Percentiles rank a stretch among this genome's conserved stretches.
Conservation (phyloP, 1,140 invertebrate species). For the Phthorimaea operculella region DNA sequence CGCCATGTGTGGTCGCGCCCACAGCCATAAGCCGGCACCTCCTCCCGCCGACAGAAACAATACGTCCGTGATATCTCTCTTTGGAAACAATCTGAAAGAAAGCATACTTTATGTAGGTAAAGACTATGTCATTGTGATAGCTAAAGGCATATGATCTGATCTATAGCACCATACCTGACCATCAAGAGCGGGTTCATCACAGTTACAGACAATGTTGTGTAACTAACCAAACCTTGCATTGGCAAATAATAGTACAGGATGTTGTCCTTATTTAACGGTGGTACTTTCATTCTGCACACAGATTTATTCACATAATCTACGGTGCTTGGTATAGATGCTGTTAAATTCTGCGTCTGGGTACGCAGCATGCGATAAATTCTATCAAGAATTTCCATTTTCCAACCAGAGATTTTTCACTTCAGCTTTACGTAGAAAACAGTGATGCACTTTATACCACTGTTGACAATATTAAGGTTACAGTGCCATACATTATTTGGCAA, state of each 20-base stretch:
- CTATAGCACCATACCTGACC: slow-evolving; percentile 41
- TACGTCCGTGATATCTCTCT: slow-evolving; percentile 58
- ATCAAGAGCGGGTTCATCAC: slow-evolving; percentile 64
- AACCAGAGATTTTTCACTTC: not conserved
- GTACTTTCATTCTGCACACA: slow-evolving; percentile 47
- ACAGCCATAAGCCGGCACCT: slow-evolving; percentile 61
- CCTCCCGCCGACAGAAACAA: slow-evolving; percentile 57
- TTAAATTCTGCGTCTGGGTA: slow-evolving; percentile 34
- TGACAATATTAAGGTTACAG: slow-evolving; percentile 32
- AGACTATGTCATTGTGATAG: not conserved
- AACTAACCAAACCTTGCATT: slow-evolving; percentile 61
- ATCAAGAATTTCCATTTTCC: slow-evolving; percentile 55
- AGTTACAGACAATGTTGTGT: slow-evolving; percentile 63
- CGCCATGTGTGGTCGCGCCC: slow-evolving; percentile 61
- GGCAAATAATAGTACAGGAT: slow-evolving; percentile 64
- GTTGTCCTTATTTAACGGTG: slow-evolving; percentile 60
- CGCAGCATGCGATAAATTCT: slow-evolving; percentile 41
- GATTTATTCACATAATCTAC: slow-evolving; percentile 52
- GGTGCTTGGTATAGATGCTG: slow-evolving; percentile 39
- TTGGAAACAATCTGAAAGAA: slow-evolving; percentile 56
- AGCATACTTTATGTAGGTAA: not conserved
- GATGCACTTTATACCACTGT: slow-evolving; percentile 22
- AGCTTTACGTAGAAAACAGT: slow-evolving; percentile 1
- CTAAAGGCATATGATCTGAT: not conserved
- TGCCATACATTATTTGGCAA: slow-evolving; percentile 59